phyloP scores from a whole-genome alignment of 2,888 invertebrate species.

The Xestia ashworthii region DNA sequence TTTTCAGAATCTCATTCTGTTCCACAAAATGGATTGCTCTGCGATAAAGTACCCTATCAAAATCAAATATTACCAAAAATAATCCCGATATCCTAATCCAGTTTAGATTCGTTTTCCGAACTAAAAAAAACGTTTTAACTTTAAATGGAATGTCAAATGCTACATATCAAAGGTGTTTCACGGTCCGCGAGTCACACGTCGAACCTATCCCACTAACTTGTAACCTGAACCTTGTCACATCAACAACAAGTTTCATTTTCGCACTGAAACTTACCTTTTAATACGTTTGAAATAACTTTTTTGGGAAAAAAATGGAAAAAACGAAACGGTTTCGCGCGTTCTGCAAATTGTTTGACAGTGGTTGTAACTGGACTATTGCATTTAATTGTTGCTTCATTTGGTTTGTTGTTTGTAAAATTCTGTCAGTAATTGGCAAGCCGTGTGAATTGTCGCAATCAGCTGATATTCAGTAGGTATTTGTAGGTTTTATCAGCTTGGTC shows the following conservation, averaged over 20 bases:
- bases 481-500: background rate
- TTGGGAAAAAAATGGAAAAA: conserved; percentile 37
- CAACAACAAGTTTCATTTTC: conserved; percentile 16
- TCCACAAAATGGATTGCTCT: background rate
- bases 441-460: background rate
- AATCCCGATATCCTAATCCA: conserved; percentile 20
- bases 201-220: background rate
- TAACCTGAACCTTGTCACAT: conserved; percentile 3
- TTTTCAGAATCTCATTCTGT: background rate
- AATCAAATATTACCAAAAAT: background rate
- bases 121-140: conserved; percentile 49
- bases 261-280: background rate
- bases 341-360: conserved; percentile 60
- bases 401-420: conserved; percentile 15
- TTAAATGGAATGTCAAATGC: conserved; percentile 64
- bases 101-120: conserved; percentile 14
- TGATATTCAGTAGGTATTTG: too few relatives aligned
- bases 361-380: conserved; percentile 45
- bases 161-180: conserved; percentile 62
- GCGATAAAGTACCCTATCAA: background rate
- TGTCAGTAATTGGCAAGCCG: conserved; percentile 7
- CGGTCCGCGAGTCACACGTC: conserved; percentile 40
- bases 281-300: conserved; percentile 38
- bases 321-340: conserved; percentile 28
- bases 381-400: conserved; percentile 46